Base-by-base conservation (phyloP, 2,113 vertebrate genomes). In the Microtus ochrogaster region DNA sequence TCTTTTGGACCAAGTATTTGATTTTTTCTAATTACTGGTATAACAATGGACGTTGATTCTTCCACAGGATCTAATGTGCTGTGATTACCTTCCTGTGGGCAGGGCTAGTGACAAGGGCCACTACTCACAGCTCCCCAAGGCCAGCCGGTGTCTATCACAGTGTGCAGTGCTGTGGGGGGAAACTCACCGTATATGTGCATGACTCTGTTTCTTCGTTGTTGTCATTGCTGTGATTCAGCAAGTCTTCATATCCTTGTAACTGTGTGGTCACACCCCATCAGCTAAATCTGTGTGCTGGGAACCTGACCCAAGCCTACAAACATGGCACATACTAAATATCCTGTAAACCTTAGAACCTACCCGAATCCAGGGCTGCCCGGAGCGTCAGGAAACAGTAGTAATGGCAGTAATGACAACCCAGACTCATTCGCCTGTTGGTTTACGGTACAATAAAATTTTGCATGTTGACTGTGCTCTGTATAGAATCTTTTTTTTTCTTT, bases 321-420 rank as follows among this genome's bases (percentile, higher is more conserved):
- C 24, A 39, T 28, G 16, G 8, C 5, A 36, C 44, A 33, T 49
- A 22, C 1, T 2, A 63, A 49, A 3, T 47, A 47, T 47, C 7
- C 47, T 47, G 47, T 47, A 47, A 9, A 9, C 7, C 55, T 21
- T 0, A 39, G 63, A 44, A 66, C 33, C 55, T 1, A 36, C 28
- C 0, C 16, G 39, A 41, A 73, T 22, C 26, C 0, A 63, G 36
- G 19, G 19, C 58, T 14, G 3, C 16, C 24, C 12, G 16, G 17
- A 36, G 17, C 26, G 3, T 9, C 5, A 47, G 52, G 16, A 26
- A 22, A 12, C 8, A 4, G 22, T 0, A 2, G 16, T 3, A 36
- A 1, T 1, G 1, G 36, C 3, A 6, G 1, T 5, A 33, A 2
- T 11, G 26, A 10, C 8, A 2, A 14, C n/a, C 4, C 21, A 7